Evolutionary conservation across 35 echinoderm and acorn worm species (phyloP).

Genomic region (Apostichopus californicus): DNA sequence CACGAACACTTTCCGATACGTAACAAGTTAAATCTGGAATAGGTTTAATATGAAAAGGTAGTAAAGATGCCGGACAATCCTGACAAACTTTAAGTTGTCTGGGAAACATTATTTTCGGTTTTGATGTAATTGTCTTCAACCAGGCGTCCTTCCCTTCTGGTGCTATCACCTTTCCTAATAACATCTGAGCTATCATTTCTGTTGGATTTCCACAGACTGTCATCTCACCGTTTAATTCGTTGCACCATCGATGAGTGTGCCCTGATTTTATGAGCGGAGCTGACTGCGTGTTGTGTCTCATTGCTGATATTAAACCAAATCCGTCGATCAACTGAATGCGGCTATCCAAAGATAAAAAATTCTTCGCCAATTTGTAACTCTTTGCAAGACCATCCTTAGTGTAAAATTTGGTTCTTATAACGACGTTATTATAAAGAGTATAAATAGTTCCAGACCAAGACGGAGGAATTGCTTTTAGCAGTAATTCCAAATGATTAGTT

Average conservation of each 20-base stretch:
- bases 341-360: not conserved
- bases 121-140: not conserved
- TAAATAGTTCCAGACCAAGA: not conserved
- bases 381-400: not conserved
- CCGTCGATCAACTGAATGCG: slow-evolving; percentile 16
- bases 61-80: not conserved
- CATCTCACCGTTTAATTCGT: slow-evolving; percentile 2
- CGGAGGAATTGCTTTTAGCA: not conserved
- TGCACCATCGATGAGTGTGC: slow-evolving; percentile 23
- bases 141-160: not conserved
- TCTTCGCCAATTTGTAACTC: not conserved
- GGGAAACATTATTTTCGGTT: not conserved
- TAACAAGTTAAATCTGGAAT: slow-evolving; percentile 4
- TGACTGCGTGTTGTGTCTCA: slow-evolving; percentile 25
- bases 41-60: slow-evolving; percentile 18
- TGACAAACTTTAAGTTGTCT: not conserved
- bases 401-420: not conserved
- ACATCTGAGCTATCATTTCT: slow-evolving; percentile 19
- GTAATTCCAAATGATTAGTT: not conserved
- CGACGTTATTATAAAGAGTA: not conserved
- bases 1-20: not conserved
- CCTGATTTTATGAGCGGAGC: not conserved
- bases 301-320: slow-evolving; percentile 2
- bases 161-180: slow-evolving; percentile 12
- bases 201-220: slow-evolving; percentile 24